These are phyloP conservation scores for Muschampia staudingeri DNA, from an alignment of 2,888 invertebrate genomes.

Conservation along the genomic window DNA sequence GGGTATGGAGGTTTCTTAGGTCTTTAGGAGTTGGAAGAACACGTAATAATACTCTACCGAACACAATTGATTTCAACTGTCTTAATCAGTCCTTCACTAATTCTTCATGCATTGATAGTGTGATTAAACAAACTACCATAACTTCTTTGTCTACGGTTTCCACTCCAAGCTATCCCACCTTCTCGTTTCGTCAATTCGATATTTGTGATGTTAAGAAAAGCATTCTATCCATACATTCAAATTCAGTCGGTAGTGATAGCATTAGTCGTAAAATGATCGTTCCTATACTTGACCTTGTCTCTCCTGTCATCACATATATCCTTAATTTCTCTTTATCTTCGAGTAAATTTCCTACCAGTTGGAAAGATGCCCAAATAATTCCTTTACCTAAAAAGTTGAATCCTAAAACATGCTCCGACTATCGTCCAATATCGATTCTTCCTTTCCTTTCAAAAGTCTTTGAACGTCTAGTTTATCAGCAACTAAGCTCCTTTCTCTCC, in stretches of 20 bases:
- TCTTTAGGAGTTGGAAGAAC: too few relatives aligned
- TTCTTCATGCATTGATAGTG: too few relatives aligned
- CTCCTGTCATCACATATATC: conserved; percentile 7
- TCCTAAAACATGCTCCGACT: conserved; percentile 21
- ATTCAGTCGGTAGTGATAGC: background rate
- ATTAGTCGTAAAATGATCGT: conserved; percentile 25
- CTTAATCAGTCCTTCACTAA: too few relatives aligned
- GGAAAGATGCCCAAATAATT: conserved; percentile 39
- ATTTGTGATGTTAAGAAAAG: too few relatives aligned
- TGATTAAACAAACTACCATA: too few relatives aligned
- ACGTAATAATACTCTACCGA: too few relatives aligned
- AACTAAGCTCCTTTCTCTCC: background rate
- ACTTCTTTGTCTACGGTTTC: too few relatives aligned
- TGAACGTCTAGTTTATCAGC: background rate
- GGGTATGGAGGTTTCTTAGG: too few relatives aligned
- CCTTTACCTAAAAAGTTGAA: conserved; percentile 36
- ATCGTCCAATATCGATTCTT: conserved; percentile 34
- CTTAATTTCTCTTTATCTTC: background rate
- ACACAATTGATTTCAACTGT: too few relatives aligned
- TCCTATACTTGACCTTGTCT: conserved; percentile 5
- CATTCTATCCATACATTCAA: background rate
- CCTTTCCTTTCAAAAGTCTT: background rate
- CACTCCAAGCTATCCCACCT: too few relatives aligned
- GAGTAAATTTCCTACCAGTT: background rate
- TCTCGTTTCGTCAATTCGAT: too few relatives aligned